These are phyloP conservation scores for Zaprionus ornatus DNA, from an alignment of 1,140 invertebrate species.

Conservation along the genomic window DNA sequence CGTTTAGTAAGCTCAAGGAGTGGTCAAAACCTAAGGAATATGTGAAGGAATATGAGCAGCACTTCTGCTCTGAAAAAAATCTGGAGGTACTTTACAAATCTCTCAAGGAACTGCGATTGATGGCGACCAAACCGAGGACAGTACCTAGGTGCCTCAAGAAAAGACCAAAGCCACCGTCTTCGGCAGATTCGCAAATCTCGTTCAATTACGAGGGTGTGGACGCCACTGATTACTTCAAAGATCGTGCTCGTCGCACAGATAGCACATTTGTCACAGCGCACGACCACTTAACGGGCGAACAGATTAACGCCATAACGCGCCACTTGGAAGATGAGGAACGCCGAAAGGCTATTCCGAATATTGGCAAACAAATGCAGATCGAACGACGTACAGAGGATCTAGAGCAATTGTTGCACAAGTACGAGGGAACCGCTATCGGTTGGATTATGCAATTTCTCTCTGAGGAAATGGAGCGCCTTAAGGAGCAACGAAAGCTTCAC, in stretches of 20 bases:
- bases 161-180: neutral
- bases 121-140: constrained; percentile 38
- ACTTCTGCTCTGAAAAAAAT: constrained; percentile 72
- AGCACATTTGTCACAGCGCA: neutral
- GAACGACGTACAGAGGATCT: constrained; percentile 56
- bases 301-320: constrained; percentile 7
- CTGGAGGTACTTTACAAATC: constrained; percentile 73
- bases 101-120: constrained; percentile 36
- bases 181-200: neutral
- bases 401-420: constrained; percentile 59
- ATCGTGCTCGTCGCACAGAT: neutral
- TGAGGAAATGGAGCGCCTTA: constrained; percentile 88
- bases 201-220: constrained; percentile 18
- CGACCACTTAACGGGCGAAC: neutral
- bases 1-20: constrained; percentile 68
- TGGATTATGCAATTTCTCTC: constrained; percentile 74
- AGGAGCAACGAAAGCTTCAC: constrained; percentile 89
- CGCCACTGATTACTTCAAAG: neutral
- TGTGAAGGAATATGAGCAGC: constrained; percentile 69
- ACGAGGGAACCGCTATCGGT: constrained; percentile 71
- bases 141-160: constrained; percentile 53
- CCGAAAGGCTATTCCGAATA: neutral
- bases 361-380: constrained; percentile 20
- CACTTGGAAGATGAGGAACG: neutral
- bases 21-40: constrained; percentile 74